These are phyloP conservation scores for Leiothrix lutea DNA, from an alignment of 2,113 vertebrate species.

Conservation along the genomic window DNA sequence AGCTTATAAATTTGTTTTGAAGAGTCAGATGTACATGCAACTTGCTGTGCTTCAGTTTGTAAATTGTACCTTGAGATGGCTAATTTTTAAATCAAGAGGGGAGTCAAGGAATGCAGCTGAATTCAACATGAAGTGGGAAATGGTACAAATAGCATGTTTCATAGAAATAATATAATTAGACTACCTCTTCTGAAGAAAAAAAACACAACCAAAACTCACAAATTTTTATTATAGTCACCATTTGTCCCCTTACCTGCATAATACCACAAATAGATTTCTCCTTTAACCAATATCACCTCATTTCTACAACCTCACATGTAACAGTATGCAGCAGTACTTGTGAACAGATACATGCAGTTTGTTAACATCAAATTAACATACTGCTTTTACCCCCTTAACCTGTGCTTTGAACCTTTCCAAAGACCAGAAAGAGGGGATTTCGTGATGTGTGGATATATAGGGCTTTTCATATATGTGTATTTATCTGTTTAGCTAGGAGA, in stretches of 20 bases:
- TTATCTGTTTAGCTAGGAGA: background rate
- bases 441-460: fast-evolving
- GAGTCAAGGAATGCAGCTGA: background rate
- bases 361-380: background rate
- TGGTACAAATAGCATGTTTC: background rate
- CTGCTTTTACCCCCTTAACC: background rate
- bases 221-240: background rate
- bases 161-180: background rate
- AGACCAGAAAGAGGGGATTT: background rate
- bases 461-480: background rate
- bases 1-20: background rate
- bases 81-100: background rate
- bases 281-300: background rate
- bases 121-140: background rate
- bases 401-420: background rate
- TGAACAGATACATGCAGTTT: background rate
- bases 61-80: background rate
- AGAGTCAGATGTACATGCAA: background rate
- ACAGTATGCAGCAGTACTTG: background rate
- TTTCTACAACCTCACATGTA: background rate
- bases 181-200: background rate
- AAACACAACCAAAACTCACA: fast-evolving
- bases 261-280: background rate
- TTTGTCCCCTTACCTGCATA: background rate
- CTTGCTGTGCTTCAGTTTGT: background rate